Conservation (phyloP, 2,797 vertebrate genomes). For the Tachyglossus aculeatus region DNA sequence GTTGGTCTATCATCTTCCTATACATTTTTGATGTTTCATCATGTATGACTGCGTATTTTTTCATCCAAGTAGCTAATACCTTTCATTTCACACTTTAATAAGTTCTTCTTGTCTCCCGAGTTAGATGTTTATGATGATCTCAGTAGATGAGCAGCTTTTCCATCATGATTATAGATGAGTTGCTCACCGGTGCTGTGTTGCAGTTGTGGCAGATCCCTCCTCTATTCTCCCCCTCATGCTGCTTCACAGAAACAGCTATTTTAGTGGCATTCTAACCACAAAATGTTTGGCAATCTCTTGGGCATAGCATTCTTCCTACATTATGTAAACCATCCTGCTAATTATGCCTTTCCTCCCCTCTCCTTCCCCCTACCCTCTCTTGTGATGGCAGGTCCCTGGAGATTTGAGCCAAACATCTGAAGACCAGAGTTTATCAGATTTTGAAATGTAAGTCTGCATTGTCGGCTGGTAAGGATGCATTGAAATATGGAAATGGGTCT, state of each 20-base stretch:
- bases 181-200: not conserved
- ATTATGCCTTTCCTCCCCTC: constrained; percentile 8
- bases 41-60: not conserved
- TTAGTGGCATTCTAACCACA: constrained; percentile 9
- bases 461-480: not conserved
- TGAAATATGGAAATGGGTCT: not conserved
- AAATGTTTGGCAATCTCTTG: not conserved
- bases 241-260: constrained; percentile 22
- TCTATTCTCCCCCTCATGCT: constrained; percentile 5
- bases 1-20: not conserved
- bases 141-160: not conserved
- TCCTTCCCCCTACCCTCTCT: not conserved
- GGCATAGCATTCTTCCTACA: constrained; percentile 6
- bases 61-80: not conserved
- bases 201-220: not conserved
- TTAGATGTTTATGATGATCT: not conserved
- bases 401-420: constrained; percentile 98
- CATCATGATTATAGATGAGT: constrained; percentile 9
- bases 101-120: constrained; percentile 5
- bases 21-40: not conserved
- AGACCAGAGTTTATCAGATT: constrained; percentile 96
- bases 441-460: constrained; percentile 91
- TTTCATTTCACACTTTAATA: constrained; percentile 1
- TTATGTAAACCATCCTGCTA: constrained; percentile 35
- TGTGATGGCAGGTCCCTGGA: constrained; percentile 85